Evolutionary conservation across 2,888 invertebrate species (phyloP).

Genomic region (Drosophila mercatorum): DNA sequence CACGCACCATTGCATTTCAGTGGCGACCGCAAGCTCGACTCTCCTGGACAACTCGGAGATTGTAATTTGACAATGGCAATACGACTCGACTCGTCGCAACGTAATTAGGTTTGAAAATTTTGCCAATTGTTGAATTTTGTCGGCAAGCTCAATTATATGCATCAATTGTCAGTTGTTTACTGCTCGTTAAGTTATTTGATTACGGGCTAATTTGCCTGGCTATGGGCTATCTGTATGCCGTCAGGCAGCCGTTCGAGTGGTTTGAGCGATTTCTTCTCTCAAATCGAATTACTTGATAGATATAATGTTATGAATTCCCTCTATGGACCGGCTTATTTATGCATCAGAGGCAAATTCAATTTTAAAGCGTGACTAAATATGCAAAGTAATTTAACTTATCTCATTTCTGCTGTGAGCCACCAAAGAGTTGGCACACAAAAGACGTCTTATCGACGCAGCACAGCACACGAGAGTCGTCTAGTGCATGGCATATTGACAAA

Average conservation of each 20-base stretch:
- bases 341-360: constrained; percentile 37
- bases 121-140: constrained; percentile 74
- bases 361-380: constrained; percentile 53
- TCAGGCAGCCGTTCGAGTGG: constrained; percentile 2
- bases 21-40: constrained; percentile 62
- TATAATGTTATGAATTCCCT: constrained; percentile 10
- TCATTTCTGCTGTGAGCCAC: constrained; percentile 51
- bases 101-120: constrained; percentile 77
- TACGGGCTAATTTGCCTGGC: constrained; percentile 66
- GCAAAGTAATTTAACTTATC: constrained; percentile 77
- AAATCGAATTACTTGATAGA: constrained; percentile 7
- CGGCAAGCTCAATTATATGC: constrained; percentile 71
- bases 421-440: constrained; percentile 57
- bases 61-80: constrained; percentile 51
- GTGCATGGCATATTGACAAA: constrained; percentile 73
- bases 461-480: constrained; percentile 47
- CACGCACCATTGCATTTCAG: constrained; percentile 67
- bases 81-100: constrained; percentile 38
- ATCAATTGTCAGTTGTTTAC: constrained; percentile 75
- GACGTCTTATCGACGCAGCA: constrained; percentile 58
- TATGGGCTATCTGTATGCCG: constrained; percentile 6
- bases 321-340: constrained; percentile 28
- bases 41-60: constrained; percentile 30
- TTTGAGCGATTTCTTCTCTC: neutral
- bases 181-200: constrained; percentile 78